phyloP scores from a whole-genome alignment of 2,797 vertebrate species.

The Sarcoramphus papa region DNA sequence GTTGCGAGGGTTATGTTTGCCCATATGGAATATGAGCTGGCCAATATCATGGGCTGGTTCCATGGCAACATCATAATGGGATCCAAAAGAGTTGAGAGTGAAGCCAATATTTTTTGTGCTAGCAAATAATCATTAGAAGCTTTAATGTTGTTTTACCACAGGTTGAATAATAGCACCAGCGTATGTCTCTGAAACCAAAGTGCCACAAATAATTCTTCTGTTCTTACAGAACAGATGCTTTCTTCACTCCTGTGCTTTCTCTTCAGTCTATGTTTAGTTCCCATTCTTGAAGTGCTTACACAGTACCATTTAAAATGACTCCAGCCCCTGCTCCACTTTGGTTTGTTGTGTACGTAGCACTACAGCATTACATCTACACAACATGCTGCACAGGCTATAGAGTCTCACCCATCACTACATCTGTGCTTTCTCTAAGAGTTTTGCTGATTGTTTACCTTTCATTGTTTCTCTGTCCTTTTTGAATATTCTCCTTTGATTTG shows the following conservation, averaged over 20 bases:
- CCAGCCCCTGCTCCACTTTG: neutral
- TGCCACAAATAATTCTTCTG: neutral
- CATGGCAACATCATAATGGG: neutral
- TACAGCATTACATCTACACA: neutral
- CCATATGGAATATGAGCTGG: neutral
- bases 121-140: conserved; percentile 5
- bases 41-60: neutral
- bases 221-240: neutral
- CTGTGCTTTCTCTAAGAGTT: neutral
- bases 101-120: neutral
- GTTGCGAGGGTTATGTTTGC: neutral
- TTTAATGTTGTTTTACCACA: neutral
- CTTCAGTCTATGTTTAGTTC: neutral
- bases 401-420: neutral
- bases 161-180: neutral
- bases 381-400: neutral
- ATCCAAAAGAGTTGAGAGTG: neutral
- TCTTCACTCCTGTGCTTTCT: neutral
- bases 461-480: neutral
- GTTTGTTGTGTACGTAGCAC: neutral
- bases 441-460: neutral
- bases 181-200: neutral
- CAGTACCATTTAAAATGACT: neutral
- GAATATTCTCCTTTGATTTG: neutral
- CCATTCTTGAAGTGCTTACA: neutral